Conservation (phyloP, 2,797 vertebrate species). For the Sebastes wilsoni region DNA sequence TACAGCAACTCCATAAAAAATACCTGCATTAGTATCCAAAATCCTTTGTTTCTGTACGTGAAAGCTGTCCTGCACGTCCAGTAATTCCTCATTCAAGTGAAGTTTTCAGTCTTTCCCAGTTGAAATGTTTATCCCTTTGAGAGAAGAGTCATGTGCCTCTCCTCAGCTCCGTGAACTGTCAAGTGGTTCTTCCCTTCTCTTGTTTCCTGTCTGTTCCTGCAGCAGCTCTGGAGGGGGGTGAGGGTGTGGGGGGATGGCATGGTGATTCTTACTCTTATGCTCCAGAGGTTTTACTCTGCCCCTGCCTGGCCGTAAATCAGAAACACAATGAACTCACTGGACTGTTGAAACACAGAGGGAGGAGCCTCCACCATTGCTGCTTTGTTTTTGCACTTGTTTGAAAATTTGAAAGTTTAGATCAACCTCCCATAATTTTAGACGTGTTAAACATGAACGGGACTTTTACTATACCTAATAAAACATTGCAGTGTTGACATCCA, state of each 20-base stretch:
- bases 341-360: slow-evolving; percentile 49
- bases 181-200: background rate
- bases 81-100: slow-evolving; percentile 9
- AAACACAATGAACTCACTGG: slow-evolving; percentile 16
- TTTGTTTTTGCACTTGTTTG: slow-evolving; percentile 8
- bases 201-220: slow-evolving; percentile 32
- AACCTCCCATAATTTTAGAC: no score
- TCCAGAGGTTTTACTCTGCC: background rate
- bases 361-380: slow-evolving; percentile 33
- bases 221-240: background rate
- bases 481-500: background rate
- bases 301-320: background rate
- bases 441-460: background rate
- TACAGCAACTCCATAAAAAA: slow-evolving; percentile 23
- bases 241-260: background rate
- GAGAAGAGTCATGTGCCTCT: slow-evolving; percentile 28
- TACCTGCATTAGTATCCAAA: slow-evolving; percentile 48
- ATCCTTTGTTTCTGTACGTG: background rate
- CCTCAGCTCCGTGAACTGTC: slow-evolving; percentile 11
- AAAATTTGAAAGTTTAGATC: background rate
- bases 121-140: slow-evolving; percentile 13
- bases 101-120: background rate
- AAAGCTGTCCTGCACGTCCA: background rate
- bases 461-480: background rate
- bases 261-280: background rate